Evolutionary conservation across 2,888 invertebrate genomes (phyloP).

Genomic region (Cecidostiba fungosa): DNA sequence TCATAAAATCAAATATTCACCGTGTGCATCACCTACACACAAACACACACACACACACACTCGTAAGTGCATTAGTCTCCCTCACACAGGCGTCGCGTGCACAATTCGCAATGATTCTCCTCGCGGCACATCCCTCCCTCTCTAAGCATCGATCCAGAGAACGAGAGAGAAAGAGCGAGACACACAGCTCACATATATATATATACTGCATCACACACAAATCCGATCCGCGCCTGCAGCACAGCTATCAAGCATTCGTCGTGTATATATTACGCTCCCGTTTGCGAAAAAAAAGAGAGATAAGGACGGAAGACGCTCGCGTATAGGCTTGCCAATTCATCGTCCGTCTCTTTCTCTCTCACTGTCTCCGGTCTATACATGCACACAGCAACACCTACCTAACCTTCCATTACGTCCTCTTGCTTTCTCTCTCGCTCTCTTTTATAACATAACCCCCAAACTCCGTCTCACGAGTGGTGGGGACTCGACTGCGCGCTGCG

Average conservation of each 20-base stretch:
- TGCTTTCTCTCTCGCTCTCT: not conserved
- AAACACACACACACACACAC: not conserved
- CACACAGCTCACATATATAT: not conserved
- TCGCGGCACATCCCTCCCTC: not conserved
- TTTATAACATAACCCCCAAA: not conserved
- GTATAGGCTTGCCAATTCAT: too few species aligned
- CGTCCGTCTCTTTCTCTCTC: not conserved
- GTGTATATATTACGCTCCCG: not conserved
- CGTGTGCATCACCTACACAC: not conserved
- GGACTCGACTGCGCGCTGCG: not conserved
- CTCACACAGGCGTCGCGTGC: not conserved
- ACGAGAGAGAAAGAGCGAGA: not conserved
- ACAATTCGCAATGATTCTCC: not conserved
- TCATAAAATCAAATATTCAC: not conserved
- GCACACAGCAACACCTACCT: not conserved
- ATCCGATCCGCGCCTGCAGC: too few species aligned
- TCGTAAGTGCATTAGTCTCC: conserved; percentile 1
- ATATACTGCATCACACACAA: not conserved
- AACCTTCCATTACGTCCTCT: not conserved
- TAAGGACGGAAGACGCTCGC: not conserved
- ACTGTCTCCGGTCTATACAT: not conserved
- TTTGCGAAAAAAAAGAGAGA: not conserved
- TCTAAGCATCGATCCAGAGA: not conserved
- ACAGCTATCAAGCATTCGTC: not conserved
- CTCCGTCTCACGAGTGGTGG: not conserved